These are phyloP conservation scores for Epizoanthus rinbou DNA, from an alignment of 92 coral and sea anemone genomes.

Conservation along the genomic window DNA sequence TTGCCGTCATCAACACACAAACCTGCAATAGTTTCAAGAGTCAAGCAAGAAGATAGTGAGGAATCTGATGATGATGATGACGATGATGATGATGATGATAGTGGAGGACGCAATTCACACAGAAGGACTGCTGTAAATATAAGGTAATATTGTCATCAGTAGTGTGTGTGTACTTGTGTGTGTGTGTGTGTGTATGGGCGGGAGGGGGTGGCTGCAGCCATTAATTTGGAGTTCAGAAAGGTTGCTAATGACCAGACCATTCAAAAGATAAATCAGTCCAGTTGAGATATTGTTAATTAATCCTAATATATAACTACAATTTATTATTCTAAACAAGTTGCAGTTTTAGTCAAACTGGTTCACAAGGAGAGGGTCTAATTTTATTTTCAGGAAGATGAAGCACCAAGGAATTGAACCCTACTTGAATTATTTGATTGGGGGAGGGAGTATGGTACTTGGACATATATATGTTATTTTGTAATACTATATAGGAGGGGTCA, in stretches of 20 bases:
- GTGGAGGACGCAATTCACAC: conserved; percentile 63
- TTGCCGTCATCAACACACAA: conserved; percentile 34
- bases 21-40: conserved; percentile 40
- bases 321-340: background rate
- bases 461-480: no score
- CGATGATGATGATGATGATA: conserved; percentile 70
- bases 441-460: no score
- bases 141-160: conserved; percentile 57
- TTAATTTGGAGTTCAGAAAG: no score
- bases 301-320: background rate
- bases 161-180: no score
- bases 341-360: background rate
- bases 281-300: no score
- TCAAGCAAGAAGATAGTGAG: conserved; percentile 58
- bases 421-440: background rate
- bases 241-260: no score
- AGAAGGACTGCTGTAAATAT: conserved; percentile 74
- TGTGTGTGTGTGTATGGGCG: no score
- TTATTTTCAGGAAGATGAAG: background rate
- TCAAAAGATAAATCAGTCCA: no score
- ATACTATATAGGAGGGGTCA: no score
- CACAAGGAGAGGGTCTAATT: no score
- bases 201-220: no score
- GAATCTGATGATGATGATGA: conserved; percentile 51
- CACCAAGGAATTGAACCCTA: no score